phyloP scores from a whole-genome alignment of 2,888 invertebrate species.

The Diplazon laetatorius region DNA sequence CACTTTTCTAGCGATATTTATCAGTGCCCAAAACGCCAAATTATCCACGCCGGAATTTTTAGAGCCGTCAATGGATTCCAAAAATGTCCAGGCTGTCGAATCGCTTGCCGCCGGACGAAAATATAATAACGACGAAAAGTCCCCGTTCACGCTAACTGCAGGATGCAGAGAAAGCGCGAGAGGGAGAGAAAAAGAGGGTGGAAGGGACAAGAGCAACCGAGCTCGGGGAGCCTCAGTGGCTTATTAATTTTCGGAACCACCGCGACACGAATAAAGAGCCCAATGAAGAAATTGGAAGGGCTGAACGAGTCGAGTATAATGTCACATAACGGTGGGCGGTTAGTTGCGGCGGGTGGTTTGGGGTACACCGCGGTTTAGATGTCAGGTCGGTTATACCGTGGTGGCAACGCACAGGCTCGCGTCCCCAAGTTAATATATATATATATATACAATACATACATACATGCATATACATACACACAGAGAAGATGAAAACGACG shows the following conservation, averaged over 20 bases:
- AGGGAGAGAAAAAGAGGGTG: too few relatives aligned
- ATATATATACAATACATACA: too few relatives aligned
- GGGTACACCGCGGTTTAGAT: conserved; percentile 22
- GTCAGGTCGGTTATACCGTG: conserved; percentile 18
- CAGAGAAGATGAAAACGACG: conserved; percentile 62
- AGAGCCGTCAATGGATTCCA: neutral
- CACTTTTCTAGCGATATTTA: too few relatives aligned
- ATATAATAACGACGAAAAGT: conserved; percentile 50
- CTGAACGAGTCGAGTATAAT: conserved; percentile 27
- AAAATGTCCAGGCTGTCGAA: neutral
- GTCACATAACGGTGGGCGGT: conserved; percentile 18
- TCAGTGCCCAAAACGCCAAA: too few relatives aligned
- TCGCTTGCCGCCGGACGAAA: conserved; percentile 1
- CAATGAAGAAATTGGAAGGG: conserved; percentile 23
- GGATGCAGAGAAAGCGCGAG: too few relatives aligned
- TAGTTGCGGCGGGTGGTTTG: conserved; percentile 24
- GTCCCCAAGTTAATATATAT: conserved; percentile 59
- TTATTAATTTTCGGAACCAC: conserved; percentile 72
- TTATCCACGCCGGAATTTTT: neutral
- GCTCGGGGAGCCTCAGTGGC: conserved; percentile 41
- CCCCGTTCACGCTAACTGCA: neutral
- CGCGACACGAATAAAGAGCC: conserved; percentile 16
- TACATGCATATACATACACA: too few relatives aligned
- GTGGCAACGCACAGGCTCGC: conserved; percentile 27
- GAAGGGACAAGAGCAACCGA: too few relatives aligned